Base-by-base conservation (phyloP, 2,888 invertebrate genomes). In the Nemotelus pantherinus region DNA sequence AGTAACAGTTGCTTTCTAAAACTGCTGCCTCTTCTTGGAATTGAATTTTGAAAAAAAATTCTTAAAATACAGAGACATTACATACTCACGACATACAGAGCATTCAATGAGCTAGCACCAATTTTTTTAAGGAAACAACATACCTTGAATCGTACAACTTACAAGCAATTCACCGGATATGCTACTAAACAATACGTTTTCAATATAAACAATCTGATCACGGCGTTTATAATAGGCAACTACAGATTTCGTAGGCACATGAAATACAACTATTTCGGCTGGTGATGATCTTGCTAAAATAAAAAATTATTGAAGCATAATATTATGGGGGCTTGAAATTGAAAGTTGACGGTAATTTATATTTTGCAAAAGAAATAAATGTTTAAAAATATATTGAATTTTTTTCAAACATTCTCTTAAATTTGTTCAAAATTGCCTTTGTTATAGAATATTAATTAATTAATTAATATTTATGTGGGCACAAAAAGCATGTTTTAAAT, bases 81-180 rank as follows among this genome's bases (percentile, higher is more conserved):
- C n/a, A 25, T 25, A 25, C 25, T 25, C 25, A 25, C 25, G 25
- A 25, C 25, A 25, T 25, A 25, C 25, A 25, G 25, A 25, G 1
- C 25, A 25, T 25, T 25, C 25, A 25, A 25, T 25, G 25, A 25
- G 0, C 25, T 25, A 25, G 25, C 25, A 25, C 25, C 25, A 25
- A 25, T 25, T 25, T 25, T 25, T 25, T 25, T 25, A 25, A 25
- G 25, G 25, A 25, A 25, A 25, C 25, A 25, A 25, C 76, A 77
- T 80, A 84, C 85, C 84, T 79, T 77, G 77, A 53, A 81, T 81
- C 6, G 81, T 82, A 78, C 82, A 83, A 80, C 85, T 86, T 77
- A 88, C 87, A 76, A 88, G 83, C 70, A 88, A 80, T 80, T 88
- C 88, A 1, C 84, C 88, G 2, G 88, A 88, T 7, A 86, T 76